Base-by-base conservation (phyloP, 2,888 invertebrate genomes). In the Andrena camellia region DNA sequence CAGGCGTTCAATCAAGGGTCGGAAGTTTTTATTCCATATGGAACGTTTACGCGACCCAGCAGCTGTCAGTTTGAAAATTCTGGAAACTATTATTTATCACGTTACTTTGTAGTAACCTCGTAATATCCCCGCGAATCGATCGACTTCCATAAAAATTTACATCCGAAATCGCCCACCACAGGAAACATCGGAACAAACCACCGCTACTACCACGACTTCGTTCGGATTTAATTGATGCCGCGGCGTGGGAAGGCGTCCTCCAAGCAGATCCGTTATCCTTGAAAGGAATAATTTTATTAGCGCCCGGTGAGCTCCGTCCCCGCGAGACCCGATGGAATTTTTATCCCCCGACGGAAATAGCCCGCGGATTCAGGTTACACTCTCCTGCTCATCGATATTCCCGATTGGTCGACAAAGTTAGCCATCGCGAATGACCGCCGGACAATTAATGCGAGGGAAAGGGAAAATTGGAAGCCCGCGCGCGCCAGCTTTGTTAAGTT, bases 301-400 rank as follows among this genome's bases (percentile, higher is more conserved):
- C 29, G 7, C 20, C 10, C 17, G 5, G 33, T 57, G n/a, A 48
- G 33, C 50, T 66, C 42, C 13, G 26, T 26, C n/a, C 3, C 1
- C 20, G 3, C 33, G 20, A 33, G 60, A 60, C 48, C 60, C 70
- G 59, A 70, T 60, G 35, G 48, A 71, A 62, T 48, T 52, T 62
- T 71, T 50, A 71, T 71, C 29, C 31, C 6, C 10, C 33, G 33
- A 13, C 50, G 62, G 33, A 62, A 62, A 71, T 50, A 71, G 17
- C 50, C 23, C 17, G 20, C 7, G 23, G 31, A 57, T 73, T 57
- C 20, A 31, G 64, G 20, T 57, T 57, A 57, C 57, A 57, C 31
- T 63, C 71, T 23, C 2, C 48, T 26, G 13, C 23, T 64, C 63
- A 33, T 64, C 64, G 33, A 64, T 72, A 72, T 72, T 72, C 64